Conservation (phyloP, 2,797 vertebrate genomes). For the Vipera ursinii region DNA sequence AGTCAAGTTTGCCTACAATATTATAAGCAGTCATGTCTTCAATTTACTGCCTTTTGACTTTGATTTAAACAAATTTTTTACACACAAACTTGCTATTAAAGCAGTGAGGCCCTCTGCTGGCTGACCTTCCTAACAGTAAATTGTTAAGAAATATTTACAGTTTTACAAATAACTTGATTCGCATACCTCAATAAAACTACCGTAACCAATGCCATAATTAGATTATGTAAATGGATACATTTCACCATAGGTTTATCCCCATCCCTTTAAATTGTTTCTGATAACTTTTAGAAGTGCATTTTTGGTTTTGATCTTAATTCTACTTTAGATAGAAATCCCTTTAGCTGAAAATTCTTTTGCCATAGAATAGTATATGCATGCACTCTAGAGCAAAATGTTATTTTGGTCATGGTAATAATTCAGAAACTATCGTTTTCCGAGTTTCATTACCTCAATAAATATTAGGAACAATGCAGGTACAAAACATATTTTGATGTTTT, state of each 20-base stretch:
- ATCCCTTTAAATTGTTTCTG: background rate
- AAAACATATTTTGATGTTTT: background rate
- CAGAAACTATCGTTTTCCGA: background rate
- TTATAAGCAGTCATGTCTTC: background rate
- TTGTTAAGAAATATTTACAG: background rate
- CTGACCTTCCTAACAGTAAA: conserved; percentile 29
- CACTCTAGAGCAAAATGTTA: background rate
- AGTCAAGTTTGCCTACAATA: background rate
- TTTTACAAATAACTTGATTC: background rate
- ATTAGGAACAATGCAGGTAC: background rate
- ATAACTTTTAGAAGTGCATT: background rate
- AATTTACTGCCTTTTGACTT: background rate
- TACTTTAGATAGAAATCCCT: background rate
- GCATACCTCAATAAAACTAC: background rate
- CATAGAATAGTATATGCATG: background rate
- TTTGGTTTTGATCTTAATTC: background rate
- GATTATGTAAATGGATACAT: background rate
- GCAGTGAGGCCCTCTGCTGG: conserved; percentile 67
- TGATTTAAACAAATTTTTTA: conserved; percentile 30
- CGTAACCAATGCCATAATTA: background rate
- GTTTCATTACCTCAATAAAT: background rate
- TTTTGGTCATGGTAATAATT: background rate
- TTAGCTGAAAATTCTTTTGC: background rate
- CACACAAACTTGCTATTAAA: conserved; percentile 40
- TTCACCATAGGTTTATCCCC: background rate